Evolutionary conservation across 2,888 invertebrate genomes (phyloP).

Genomic region (Schrankia costaestrigalis): DNA sequence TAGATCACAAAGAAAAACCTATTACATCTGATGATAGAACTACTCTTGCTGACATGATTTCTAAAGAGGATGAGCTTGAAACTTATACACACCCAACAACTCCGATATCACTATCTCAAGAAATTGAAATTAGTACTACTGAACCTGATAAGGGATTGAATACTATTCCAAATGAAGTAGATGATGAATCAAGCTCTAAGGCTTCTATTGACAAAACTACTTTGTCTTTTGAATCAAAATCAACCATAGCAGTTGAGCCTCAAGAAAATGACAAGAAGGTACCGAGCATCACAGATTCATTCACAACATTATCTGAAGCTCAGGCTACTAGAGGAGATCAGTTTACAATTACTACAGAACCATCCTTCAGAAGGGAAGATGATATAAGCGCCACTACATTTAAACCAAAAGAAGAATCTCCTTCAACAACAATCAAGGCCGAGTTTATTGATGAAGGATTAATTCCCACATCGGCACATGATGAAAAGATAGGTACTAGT

Average conservation of each 20-base stretch:
- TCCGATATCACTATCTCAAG: slow-evolving; percentile 6
- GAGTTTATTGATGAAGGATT: slow-evolving; percentile 30
- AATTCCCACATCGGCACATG: slow-evolving; percentile 29
- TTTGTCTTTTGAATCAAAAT: slow-evolving; percentile 15
- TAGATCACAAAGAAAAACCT: slow-evolving; percentile 9
- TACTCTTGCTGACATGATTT: slow-evolving; percentile 6
- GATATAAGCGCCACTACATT: slow-evolving; percentile 18
- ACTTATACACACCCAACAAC: slow-evolving; percentile 11
- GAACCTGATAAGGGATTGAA: slow-evolving; percentile 54
- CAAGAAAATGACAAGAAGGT: slow-evolving; percentile 14
- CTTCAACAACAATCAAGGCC: slow-evolving; percentile 28
- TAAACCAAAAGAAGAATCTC: slow-evolving; percentile 22
- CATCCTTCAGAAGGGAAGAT: slow-evolving; percentile 34
- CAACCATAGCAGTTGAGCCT: slow-evolving; percentile 24
- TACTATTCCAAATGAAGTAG: slow-evolving; percentile 46
- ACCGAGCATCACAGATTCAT: slow-evolving; percentile 12
- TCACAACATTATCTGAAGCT: slow-evolving; percentile 18
- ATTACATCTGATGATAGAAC: slow-evolving; percentile 10
- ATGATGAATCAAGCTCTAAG: slow-evolving; percentile 37
- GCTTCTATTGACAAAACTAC: slow-evolving; percentile 23
- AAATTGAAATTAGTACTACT: slow-evolving; percentile 26
- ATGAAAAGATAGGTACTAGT: slow-evolving; percentile 22
- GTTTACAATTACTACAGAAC: slow-evolving; percentile 33
- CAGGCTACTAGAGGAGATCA: slow-evolving; percentile 29
- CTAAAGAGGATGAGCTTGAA: slow-evolving; percentile 6